A percentile compares a stretch with the other conserved stretches of the same genome.
Evolutionary conservation across 1,140 invertebrate species (phyloP).

Genomic region (Mylabris phalerata): DNA sequence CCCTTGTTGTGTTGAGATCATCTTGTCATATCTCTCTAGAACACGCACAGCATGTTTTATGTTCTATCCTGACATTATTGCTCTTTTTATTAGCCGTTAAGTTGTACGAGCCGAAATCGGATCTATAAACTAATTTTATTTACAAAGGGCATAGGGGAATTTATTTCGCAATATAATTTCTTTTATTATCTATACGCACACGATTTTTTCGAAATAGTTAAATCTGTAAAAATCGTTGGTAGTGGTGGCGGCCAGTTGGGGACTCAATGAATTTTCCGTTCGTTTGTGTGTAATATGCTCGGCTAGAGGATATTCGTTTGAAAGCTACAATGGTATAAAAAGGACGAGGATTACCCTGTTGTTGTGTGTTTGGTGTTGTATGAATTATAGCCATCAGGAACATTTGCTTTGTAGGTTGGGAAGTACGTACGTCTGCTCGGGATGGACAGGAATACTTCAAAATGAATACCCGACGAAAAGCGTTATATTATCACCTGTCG

Average conservation of each 20-base stretch:
- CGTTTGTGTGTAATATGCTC: too few relatives aligned
- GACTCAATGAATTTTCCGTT: too few relatives aligned
- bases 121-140: slow-evolving; percentile 29
- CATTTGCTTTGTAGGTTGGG: slow-evolving; percentile 31
- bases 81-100: slow-evolving; percentile 36
- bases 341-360: slow-evolving; percentile 22
- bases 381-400: slow-evolving; percentile 40
- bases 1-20: background rate
- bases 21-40: slow-evolving; percentile 29
- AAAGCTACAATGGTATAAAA: slow-evolving; percentile 24
- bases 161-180: slow-evolving; percentile 15
- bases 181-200: slow-evolving; percentile 8
- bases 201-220: background rate
- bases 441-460: slow-evolving; percentile 16
- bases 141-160: slow-evolving; percentile 5
- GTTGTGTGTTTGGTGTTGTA: slow-evolving; percentile 2
- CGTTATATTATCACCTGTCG: slow-evolving; percentile 31
- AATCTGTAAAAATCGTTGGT: background rate
- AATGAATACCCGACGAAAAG: too few relatives aligned
- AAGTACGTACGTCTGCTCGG: slow-evolving; percentile 15
- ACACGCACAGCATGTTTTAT: slow-evolving; percentile 36
- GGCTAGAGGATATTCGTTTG: background rate
- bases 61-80: slow-evolving; percentile 32
- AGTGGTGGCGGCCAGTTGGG: too few relatives aligned
- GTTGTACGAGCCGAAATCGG: slow-evolving; percentile 28